Evolutionary conservation across 2,113 vertebrate species (phyloP).

Genomic region (Isichthys henryi): DNA sequence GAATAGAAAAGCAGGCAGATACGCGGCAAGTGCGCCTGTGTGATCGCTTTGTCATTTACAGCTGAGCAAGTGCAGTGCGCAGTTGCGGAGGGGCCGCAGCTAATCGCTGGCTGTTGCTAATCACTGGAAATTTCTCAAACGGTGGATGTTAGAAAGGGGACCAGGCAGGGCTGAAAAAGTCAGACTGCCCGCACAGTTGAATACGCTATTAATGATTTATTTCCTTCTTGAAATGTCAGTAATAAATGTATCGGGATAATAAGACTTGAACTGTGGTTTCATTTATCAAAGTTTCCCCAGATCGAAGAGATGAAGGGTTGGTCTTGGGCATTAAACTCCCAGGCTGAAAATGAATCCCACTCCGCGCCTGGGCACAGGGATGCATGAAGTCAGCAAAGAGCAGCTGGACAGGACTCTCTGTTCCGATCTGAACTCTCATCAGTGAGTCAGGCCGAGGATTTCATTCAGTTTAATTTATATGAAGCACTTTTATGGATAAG

Average conservation of each 20-base stretch:
- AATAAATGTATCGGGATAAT: background rate
- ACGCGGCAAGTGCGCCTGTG: background rate
- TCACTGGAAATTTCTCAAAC: background rate
- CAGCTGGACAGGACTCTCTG: background rate
- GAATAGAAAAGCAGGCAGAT: background rate
- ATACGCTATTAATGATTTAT: background rate
- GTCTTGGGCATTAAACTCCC: background rate
- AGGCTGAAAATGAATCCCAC: background rate
- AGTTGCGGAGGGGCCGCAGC: background rate
- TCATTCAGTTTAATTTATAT: background rate
- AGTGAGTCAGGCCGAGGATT: background rate
- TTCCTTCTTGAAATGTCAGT: background rate
- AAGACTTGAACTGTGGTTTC: background rate
- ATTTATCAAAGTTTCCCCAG: background rate
- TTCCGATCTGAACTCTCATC: background rate
- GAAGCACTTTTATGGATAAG: background rate
- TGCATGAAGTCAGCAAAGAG: background rate
- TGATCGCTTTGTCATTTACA: background rate
- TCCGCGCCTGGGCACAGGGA: background rate
- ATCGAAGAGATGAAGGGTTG: background rate
- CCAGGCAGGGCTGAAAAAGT: background rate
- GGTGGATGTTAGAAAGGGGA: background rate
- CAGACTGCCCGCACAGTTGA: background rate
- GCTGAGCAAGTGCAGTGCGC: background rate
- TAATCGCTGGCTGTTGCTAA: background rate